Percentiles rank a stretch among this genome's conserved stretches.
Conservation (phyloP, 2,797 vertebrate species). For the Hemibagrus guttatus region DNA sequence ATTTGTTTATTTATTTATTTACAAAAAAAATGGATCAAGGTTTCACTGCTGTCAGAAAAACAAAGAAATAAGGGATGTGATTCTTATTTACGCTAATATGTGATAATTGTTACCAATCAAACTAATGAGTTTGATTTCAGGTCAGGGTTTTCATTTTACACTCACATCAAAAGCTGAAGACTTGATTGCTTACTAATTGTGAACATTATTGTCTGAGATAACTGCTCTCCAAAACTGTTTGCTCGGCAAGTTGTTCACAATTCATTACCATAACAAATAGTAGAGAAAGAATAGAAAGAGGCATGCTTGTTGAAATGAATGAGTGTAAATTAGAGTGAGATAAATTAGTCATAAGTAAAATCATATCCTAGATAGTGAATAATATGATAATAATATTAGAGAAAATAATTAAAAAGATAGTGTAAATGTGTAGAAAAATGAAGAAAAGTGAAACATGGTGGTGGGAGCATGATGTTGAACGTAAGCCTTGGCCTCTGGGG, state of each 20-base stretch:
- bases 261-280: neutral
- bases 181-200: neutral
- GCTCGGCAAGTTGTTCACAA: neutral
- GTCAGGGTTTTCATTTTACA: neutral
- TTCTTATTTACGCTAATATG: neutral
- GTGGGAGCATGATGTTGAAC: too few species aligned
- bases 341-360: too few species aligned
- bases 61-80: neutral
- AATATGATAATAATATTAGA: too few species aligned
- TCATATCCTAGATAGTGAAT: neutral
- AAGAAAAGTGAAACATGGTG: too few species aligned
- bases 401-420: too few species aligned
- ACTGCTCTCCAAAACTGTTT: neutral
- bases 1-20: too few species aligned
- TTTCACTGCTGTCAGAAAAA: neutral
- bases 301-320: neutral
- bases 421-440: too few species aligned
- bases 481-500: too few species aligned
- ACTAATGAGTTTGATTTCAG: neutral
- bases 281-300: neutral
- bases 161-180: neutral
- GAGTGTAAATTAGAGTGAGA: neutral
- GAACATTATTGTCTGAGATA: neutral
- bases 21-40: too few species aligned
- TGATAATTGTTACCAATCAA: neutral